Evolutionary conservation across 2,888 invertebrate genomes (phyloP), one percentile per base, ranked within the genome.

Genomic region (Eupithecia exiguata): DNA sequence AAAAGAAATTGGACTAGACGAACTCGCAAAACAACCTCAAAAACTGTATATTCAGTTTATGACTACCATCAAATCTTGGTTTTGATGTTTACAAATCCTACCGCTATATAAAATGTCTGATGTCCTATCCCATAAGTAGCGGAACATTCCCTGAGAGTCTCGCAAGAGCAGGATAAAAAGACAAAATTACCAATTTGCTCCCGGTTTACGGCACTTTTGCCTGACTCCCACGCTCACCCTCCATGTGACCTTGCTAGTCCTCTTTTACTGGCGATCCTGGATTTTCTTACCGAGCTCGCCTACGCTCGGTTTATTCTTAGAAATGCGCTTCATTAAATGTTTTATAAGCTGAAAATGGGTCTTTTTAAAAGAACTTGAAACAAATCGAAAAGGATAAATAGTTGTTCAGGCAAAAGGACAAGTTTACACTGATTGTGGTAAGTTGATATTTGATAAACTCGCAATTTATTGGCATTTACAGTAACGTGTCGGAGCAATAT

Each of bases 201-300:
- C 81, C 79, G 80, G 78, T 74, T 79, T 81, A 78, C 79, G 78
- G 75, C 77, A 74, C 76, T 79, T 78, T 78, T 75, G 80, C 78
- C 69, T 71, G 72, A 58, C 80, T 73, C 83, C 82, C 80, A 83
- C 83, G 77, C 80, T 72, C 71, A 70, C 72, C 75, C 72, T 71
- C 63, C 75, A 69, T 67, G 14, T 69, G 72, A 76, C 77, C 77
- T 77, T 77, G 75, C 65, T 74, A 72, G 80, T 78, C 79, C 78
- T 77, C 83, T 84, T 83, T 83, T 83, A 79, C 82, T 79, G 76
- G 76, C 79, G 74, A 76, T 82, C 81, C 82, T 84, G 83, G 81
- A 81, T 84, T 84, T 80, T 77, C 77, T 79, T 75, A 74, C 79
- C 76, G 69, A 69, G 76, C 81, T 82, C 84, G 82, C 87, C 87